Conservation (phyloP, 2,113 vertebrate species). For the Triplophysa dalaica region DNA sequence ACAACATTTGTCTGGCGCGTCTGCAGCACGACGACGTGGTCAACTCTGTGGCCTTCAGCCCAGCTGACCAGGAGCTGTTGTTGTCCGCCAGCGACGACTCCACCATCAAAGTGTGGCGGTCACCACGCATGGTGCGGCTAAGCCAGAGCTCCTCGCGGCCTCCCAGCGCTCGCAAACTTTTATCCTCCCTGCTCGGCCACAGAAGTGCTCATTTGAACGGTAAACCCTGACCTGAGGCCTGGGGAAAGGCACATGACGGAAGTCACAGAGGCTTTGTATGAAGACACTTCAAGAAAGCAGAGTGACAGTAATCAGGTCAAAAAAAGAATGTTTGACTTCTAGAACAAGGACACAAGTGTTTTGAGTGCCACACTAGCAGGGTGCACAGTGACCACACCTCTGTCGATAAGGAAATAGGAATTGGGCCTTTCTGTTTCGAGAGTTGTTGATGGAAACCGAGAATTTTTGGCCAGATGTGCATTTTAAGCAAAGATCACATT, state of each 20-base stretch:
- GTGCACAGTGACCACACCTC: neutral
- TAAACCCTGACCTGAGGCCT: slow-evolving; percentile 60
- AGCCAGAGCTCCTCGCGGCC: slow-evolving; percentile 61
- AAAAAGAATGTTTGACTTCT: slow-evolving; percentile 1
- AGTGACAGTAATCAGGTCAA: neutral
- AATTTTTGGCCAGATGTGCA: too few relatives aligned
- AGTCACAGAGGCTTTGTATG: neutral
- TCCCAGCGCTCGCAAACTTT: slow-evolving; percentile 65
- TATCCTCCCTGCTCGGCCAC: slow-evolving; percentile 80
- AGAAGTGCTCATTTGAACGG: slow-evolving; percentile 67
- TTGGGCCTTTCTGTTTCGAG: too few relatives aligned
- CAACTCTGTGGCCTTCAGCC: slow-evolving; percentile 94
- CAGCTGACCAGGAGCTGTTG: slow-evolving; percentile 91
- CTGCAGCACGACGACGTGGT: slow-evolving; percentile 92
- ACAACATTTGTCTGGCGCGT: slow-evolving; percentile 92
- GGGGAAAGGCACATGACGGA: neutral
- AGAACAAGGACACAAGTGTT: neutral
- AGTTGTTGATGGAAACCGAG: too few relatives aligned
- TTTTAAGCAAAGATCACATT: too few relatives aligned
- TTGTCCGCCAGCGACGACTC: slow-evolving; percentile 90
- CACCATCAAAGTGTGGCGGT: slow-evolving; percentile 96
- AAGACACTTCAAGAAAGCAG: slow-evolving; percentile 23
- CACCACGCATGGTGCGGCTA: slow-evolving; percentile 75
- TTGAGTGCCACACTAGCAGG: neutral
- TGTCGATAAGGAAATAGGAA: too few relatives aligned